Base-by-base conservation (phyloP, 2,113 vertebrate species). In the Pelecanus crispus region DNA sequence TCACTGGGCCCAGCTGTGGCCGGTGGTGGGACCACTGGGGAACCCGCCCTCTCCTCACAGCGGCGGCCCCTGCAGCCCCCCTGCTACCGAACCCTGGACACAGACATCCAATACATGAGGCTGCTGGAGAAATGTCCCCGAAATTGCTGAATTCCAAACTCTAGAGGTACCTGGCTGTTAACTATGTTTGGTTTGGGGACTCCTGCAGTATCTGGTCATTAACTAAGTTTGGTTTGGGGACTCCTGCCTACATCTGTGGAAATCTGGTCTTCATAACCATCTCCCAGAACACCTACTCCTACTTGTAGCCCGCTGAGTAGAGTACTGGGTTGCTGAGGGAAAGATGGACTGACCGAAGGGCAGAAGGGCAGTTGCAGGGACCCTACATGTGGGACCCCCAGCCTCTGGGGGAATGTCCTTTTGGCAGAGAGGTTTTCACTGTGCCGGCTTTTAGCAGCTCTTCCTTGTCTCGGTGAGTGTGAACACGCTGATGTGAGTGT, bases 81-180 rank as follows among this genome's bases (percentile, higher is more conserved):
- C 17, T 4, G 12, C 50, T n/a, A 3, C 18, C 5, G 1, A 26
- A 25, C 22, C 17, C 7, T 49, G 18, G 32, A 45, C 11, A 53
- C 0, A 2, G 50, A 6, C 12, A 18, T 45, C 29, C 29, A n/a
- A 8, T 13, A 7, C 10, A 6, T 0, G 0, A 80, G 75, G 61
- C 55, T 67, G 56, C 56, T 87, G 65, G 66, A 90, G 75, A 95
- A 63, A 66, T 32, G 28, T 56, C 53, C 34, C 67, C 42, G 11
- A 88, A 94, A 87, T 53, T 86, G 77, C 81, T 83, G 82, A 92
- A 94, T 92, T 86, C 74, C 93, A 74, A 47, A 83, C 49, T 86
- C 67, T 67, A 53, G 95, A 88, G 83, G 67, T 92, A 47, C 5
- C 47, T 71, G 88, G 29, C 21, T 20, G 21, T 47, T 47, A 47